Percentiles rank a stretch among this genome's conserved stretches.
These are phyloP conservation scores for Diacarnus erythraeanus DNA, from an alignment of 37 sponge, comb jelly and placozoan genomes.

Conservation along the genomic window DNA sequence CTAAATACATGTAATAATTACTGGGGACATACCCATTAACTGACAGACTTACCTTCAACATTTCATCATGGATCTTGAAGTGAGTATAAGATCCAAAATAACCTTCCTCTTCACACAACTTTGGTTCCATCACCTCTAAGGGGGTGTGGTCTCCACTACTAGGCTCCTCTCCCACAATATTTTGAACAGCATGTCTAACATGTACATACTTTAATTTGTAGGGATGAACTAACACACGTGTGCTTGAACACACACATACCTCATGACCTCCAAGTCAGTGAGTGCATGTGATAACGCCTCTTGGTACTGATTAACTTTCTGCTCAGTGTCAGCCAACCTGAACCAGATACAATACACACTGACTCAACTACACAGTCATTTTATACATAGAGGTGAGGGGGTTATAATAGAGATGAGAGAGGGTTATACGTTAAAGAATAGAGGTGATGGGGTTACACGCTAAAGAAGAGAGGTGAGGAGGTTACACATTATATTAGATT, in stretches of 20 bases:
- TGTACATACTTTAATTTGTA: background rate
- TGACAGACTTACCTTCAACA: constrained; percentile 70
- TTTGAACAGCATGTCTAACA: constrained; percentile 21
- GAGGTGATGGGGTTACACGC: too few relatives aligned
- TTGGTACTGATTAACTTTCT: constrained; percentile 25
- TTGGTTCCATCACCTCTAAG: background rate
- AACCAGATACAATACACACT: background rate
- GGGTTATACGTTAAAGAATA: too few relatives aligned
- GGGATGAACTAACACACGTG: background rate
- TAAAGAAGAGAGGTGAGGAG: too few relatives aligned
- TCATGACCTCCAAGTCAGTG: constrained; percentile 49
- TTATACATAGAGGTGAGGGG: too few relatives aligned
- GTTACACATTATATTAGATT: too few relatives aligned
- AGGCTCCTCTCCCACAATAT: background rate
- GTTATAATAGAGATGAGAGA: too few relatives aligned
- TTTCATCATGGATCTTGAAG: constrained; percentile 74
- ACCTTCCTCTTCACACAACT: constrained; percentile 19
- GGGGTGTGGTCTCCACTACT: background rate
- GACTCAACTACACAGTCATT: too few relatives aligned
- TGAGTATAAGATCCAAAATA: constrained; percentile 76
- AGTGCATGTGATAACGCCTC: constrained; percentile 36
- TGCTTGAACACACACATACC: constrained; percentile 21
- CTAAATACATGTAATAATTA: background rate
- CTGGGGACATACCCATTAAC: background rate
- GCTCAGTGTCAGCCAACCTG: constrained; percentile 4